Percentiles rank a stretch among this genome's conserved stretches.
These are phyloP conservation scores for Leucosticte australis DNA, from an alignment of 2,113 vertebrate genomes.

Conservation along the genomic window DNA sequence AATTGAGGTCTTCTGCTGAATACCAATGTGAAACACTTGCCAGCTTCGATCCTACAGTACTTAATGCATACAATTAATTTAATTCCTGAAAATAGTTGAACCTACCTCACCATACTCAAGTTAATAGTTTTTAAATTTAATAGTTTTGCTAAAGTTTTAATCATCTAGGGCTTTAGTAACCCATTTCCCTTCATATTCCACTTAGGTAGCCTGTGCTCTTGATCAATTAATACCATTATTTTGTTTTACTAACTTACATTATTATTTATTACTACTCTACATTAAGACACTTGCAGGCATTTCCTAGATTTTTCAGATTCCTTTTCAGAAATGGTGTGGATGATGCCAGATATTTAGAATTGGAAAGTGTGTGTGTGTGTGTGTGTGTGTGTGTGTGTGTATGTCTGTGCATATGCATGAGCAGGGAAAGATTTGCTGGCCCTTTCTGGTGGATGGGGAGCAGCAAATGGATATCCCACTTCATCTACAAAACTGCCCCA, in stretches of 20 bases:
- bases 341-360: background rate
- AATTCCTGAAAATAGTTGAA: background rate
- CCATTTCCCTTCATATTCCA: background rate
- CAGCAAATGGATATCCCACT: background rate
- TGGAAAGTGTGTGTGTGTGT: background rate
- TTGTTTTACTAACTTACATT: background rate
- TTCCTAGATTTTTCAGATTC: background rate
- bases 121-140: background rate
- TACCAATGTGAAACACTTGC: background rate
- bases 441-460: background rate
- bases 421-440: background rate
- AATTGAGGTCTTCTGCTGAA: background rate
- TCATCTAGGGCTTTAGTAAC: background rate
- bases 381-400: background rate
- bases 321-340: background rate
- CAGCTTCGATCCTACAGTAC: background rate
- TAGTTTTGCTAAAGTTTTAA: background rate
- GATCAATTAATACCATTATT: background rate
- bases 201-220: background rate
- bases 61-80: background rate
- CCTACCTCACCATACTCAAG: background rate
- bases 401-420: accelerated
- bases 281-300: background rate
- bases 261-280: background rate
- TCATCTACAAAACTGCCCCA: background rate